These are phyloP conservation scores for Melinaea menophilus DNA, from an alignment of 2,888 invertebrate species.

Conservation along the genomic window DNA sequence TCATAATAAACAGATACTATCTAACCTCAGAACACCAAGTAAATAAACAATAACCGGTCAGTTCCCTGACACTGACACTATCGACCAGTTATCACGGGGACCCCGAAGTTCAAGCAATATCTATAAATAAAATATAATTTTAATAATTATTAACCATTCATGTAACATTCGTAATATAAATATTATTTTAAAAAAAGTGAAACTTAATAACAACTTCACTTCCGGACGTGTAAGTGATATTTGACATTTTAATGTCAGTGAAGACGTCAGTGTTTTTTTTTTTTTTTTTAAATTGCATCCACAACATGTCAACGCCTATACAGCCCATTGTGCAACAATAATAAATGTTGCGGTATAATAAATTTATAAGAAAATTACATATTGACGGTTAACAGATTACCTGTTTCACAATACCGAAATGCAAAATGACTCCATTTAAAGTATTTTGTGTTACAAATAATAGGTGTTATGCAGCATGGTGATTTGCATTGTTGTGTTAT, in stretches of 20 bases:
- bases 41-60: conserved; percentile 60
- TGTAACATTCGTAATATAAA: conserved; percentile 72
- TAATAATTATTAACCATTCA: conserved; percentile 68
- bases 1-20: conserved; percentile 30
- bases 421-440: conserved; percentile 71
- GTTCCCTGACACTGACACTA: conserved; percentile 64
- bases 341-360: conserved; percentile 64
- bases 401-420: conserved; percentile 64
- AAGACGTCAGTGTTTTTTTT: conserved; percentile 52
- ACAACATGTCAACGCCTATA: conserved; percentile 74
- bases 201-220: conserved; percentile 63
- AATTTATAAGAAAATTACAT: conserved; percentile 71
- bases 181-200: conserved; percentile 53
- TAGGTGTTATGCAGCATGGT: conserved; percentile 60
- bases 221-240: conserved; percentile 51
- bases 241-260: conserved; percentile 47
- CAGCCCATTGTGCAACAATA: conserved; percentile 61
- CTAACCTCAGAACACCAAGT: conserved; percentile 43
- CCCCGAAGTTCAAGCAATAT: conserved; percentile 54
- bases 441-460: conserved; percentile 57
- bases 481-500: conserved; percentile 46
- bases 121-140: conserved; percentile 74
- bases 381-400: conserved; percentile 70
- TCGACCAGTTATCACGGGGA: conserved; percentile 56
- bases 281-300: conserved; percentile 58